Evolutionary conservation across 1,140 invertebrate genomes (phyloP), one percentile per base, ranked within the genome.

Genomic region (Dinoponera quadriceps): DNA sequence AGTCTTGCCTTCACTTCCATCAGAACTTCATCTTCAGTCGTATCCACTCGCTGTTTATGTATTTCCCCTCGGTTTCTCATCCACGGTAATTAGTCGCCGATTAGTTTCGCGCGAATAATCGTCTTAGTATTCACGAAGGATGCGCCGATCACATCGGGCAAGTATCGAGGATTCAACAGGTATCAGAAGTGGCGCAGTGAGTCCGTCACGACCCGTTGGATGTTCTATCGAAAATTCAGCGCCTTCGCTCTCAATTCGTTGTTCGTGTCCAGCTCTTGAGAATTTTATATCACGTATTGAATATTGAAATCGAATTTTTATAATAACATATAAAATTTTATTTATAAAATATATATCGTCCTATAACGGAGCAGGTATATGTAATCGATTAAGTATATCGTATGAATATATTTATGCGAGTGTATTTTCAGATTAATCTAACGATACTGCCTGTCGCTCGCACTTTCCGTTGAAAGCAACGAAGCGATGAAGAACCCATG

Each of bases 371-470:
- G n/a, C n/a, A n/a, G n/a, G n/a, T n/a, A n/a, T n/a, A n/a, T 1
- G 27, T 69, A 62, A 75, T 20, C 29, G 14, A 44, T 44, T 33
- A 69, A 60, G 7, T 59, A 11, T 54, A 74, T 29, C 9, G 38
- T 11, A 9, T 44, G 7, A 44, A 20, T 60, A 57, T 25, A 33
- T 74, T 69, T 57, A 44, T 49, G 2, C 11, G 71, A 82, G n/a
- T n/a, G n/a, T 27, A 82, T 59, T 89, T 88, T 85, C 73, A 88
- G 88, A 82, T 81, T 81, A 83, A 74, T 83, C 18, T 29, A 83
- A 68, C 78, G 33, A 25, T 25, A n/a, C 69, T 71, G 38, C 62
- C 25, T 16, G 55, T 74, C 25, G 62, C 63, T 29, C 51, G 71
- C n/a, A 25, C 44, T 20, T 33, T 84, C 83, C 29, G n/a, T 7